Evolutionary conservation across 1,140 invertebrate species (phyloP), one percentile per base, ranked within the genome.

Genomic region (Drosophila baimaii): DNA sequence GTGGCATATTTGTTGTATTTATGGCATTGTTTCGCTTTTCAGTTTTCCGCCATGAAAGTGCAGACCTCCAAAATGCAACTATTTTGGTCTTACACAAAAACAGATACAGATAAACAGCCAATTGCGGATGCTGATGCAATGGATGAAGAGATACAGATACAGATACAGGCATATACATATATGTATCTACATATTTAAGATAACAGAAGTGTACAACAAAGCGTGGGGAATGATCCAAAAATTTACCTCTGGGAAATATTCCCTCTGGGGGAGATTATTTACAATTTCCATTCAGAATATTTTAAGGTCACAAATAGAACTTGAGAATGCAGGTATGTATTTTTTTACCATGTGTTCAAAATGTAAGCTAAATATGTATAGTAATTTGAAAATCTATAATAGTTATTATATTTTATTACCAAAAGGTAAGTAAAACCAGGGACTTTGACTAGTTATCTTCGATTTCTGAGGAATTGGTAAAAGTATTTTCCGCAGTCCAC

Each of bases 51-150:
- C 75, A 82, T 51, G 63, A 69, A 69, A 70, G 68, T 71, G 65
- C 68, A 71, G 77, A 83, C 81, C 81, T 83, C 81, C 81, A 84
- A 83, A 83, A 84, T 80, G 57, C 77, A 83, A 59, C 80, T 83
- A 83, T 83, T 83, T 84, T 41, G 59, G 81, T 79, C 82, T 64
- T 66, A 46, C 39, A 72, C 49, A 72, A 58, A 81, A 77, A 81
- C 61, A 62, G 31, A 52, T 52, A 52, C 51, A 52, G 7, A 35
- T 52, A 21, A 52, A 31, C 46, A 49, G n/a, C n/a, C 31, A 37
- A 70, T 39, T 47, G 29, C 47, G 39, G 31, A 54, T 56, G 27
- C 21, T 31, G 27, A 57, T 56, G 41, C 52, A 49, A 57, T 33
- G 58, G 41, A 49, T 58, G 31, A 19, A 3, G 7, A 21, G 51